Percentiles rank a stretch among this genome's conserved stretches.
Conservation (phyloP, 2,113 vertebrate genomes). For the Pagrus major region DNA sequence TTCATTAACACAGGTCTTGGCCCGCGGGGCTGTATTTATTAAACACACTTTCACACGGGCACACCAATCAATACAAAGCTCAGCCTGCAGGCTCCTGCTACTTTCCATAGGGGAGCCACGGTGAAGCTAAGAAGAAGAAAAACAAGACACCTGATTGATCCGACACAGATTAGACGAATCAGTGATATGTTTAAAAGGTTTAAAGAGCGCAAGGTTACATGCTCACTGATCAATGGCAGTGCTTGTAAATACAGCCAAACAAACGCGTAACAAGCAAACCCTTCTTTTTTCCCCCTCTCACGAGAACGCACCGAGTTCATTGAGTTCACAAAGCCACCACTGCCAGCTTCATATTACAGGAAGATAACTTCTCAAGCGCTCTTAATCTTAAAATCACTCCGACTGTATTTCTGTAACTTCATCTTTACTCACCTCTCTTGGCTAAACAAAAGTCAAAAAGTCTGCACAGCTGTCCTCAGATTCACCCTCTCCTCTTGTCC, state of each 20-base stretch:
- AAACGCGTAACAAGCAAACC: slow-evolving; percentile 35
- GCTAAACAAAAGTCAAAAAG: slow-evolving; percentile 53
- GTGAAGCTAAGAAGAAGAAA: background rate
- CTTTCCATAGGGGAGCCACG: slow-evolving; percentile 28
- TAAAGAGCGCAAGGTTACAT: slow-evolving; percentile 36
- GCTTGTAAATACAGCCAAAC: slow-evolving; percentile 47
- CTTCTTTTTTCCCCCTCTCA: slow-evolving; percentile 35
- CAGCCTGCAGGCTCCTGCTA: slow-evolving; percentile 36
- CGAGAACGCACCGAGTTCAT: slow-evolving; percentile 67
- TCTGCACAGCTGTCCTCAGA: slow-evolving; percentile 72
- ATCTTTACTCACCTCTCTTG: slow-evolving; percentile 65
- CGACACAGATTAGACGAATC: slow-evolving; percentile 14
- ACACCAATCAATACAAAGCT: slow-evolving; percentile 59
- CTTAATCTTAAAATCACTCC: slow-evolving; percentile 16
- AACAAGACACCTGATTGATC: slow-evolving; percentile 46
- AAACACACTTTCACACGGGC: slow-evolving; percentile 55
- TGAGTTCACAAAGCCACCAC: slow-evolving; percentile 65
- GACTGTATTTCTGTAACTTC: slow-evolving; percentile 30
- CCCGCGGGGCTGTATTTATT: slow-evolving; percentile 63
- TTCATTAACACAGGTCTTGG: slow-evolving; percentile 57
- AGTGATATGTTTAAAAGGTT: slow-evolving; percentile 43
- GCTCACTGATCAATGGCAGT: slow-evolving; percentile 44
- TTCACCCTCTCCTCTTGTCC: slow-evolving; percentile 73
- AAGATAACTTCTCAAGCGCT: slow-evolving; percentile 27
- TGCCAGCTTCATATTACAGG: slow-evolving; percentile 58